phyloP scores from a whole-genome alignment of 2,113 vertebrate species.

The Paradoxurus hermaphroditus region DNA sequence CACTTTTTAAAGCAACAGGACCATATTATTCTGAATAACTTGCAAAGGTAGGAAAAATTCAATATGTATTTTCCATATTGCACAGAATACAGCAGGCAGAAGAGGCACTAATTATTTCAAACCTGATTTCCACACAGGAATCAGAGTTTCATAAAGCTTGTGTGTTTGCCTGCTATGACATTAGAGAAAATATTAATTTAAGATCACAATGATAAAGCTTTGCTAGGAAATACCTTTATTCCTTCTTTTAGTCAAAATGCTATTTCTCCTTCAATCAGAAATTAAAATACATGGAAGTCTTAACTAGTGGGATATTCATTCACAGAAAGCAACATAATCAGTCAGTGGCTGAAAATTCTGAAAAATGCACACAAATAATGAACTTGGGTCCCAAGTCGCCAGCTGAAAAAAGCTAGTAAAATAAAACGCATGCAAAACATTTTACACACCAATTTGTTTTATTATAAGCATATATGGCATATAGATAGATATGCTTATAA shows the following conservation, averaged over 20 bases:
- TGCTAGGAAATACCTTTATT: background rate
- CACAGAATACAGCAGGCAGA: background rate
- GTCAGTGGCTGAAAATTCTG: background rate
- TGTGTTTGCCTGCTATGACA: background rate
- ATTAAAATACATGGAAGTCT: background rate
- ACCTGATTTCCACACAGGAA: background rate
- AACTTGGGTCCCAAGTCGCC: background rate
- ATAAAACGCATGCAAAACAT: background rate
- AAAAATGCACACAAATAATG: background rate
- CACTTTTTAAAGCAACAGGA: constrained; percentile 42
- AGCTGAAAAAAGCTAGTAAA: background rate
- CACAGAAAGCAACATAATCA: background rate
- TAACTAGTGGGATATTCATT: background rate
- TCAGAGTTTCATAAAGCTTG: background rate
- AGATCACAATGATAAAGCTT: background rate
- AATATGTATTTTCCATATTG: background rate
- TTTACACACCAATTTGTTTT: background rate
- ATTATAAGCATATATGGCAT: background rate
- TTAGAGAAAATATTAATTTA: constrained; percentile 20
- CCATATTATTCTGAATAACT: background rate
- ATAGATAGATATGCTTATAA: too few relatives aligned
- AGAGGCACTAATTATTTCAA: background rate
- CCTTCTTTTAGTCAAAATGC: background rate
- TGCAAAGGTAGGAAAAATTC: background rate
- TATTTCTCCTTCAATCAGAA: background rate